Conservation (phyloP, 2,888 invertebrate genomes). For the Phytoseiulus persimilis region DNA sequence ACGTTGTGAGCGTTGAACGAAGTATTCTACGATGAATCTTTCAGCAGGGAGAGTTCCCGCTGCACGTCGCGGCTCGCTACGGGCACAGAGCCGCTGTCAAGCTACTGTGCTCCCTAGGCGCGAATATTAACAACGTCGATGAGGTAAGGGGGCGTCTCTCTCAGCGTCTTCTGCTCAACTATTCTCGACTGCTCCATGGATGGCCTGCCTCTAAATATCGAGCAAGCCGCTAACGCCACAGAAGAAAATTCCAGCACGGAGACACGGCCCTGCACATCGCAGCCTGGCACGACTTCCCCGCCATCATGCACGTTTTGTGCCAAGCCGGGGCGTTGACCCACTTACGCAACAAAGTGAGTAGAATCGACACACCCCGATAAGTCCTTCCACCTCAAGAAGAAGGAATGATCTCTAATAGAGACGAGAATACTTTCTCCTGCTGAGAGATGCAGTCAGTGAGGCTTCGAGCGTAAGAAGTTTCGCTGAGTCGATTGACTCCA, state of each 20-base stretch:
- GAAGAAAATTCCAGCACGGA: constrained; percentile 50
- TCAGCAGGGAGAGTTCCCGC: constrained; percentile 58
- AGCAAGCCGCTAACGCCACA: neutral
- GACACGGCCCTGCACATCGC: constrained; percentile 56
- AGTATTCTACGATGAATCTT: constrained; percentile 44
- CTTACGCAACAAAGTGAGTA: constrained; percentile 51
- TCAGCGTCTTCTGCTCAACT: no score
- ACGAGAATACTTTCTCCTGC: no score
- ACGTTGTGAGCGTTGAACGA: constrained; percentile 31
- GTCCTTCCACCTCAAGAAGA: no score
- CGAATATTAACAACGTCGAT: constrained; percentile 53
- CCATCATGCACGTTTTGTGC: constrained; percentile 51
- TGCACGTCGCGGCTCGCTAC: constrained; percentile 58
- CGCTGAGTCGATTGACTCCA: no score
- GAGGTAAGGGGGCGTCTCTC: constrained; percentile 49
- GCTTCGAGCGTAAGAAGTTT: neutral
- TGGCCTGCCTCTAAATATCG: neutral
- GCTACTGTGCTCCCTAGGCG: constrained; percentile 50
- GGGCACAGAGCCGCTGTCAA: constrained; percentile 53
- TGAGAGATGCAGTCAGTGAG: neutral
- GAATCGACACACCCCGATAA: no score
- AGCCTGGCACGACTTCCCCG: constrained; percentile 54
- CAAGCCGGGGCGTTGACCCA: constrained; percentile 50
- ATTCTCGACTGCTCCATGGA: no score
- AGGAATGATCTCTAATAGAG: no score